Base-by-base conservation (phyloP, 2,888 invertebrate species). In the Rhynchonema sp. region DNA sequence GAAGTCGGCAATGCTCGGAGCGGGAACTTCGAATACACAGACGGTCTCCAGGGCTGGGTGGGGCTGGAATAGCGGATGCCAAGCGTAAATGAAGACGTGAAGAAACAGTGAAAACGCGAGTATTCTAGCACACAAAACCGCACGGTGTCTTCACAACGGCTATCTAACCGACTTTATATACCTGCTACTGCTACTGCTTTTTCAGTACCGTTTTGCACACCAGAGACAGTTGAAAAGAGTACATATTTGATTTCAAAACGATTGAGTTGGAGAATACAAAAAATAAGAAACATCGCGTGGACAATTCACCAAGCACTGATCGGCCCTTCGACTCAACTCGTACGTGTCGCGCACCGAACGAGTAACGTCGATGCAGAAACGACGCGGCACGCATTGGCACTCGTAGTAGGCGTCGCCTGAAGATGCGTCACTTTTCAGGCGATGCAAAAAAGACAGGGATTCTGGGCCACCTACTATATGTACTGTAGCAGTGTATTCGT, bases 361-460 rank as follows among this genome's bases (percentile, higher is more conserved):
- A 30, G 60, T 56, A 20, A 63, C 58, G 54, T 63, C 63, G 25
- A 63, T 29, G 38, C 28, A 29, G 49, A 63, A 62, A 26, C 59
- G 62, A 25, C 62, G 60, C 25, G 63, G 63, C 25, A 59, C 23
- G 57, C 62, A 60, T 27, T 55, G 30, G 1, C 57, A 55, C 49
- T 63, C 63, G 22, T 29, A 52, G 46, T 63, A 62, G 17, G 38
- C 38, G 6, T 17, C 9, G 17, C 38, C 38, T 38, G 38, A n/a
- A n/a, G n/a, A n/a, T n/a, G n/a, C n/a, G n/a, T n/a, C n/a, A n/a
- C n/a, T n/a, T n/a, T n/a, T n/a, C n/a, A n/a, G n/a, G n/a, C n/a
- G n/a, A n/a, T n/a, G n/a, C n/a, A n/a, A n/a, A n/a, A n/a, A n/a
- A n/a, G n/a, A n/a, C n/a, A n/a, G n/a, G n/a, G n/a, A n/a, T n/a